phyloP scores from a whole-genome alignment of 2,113 vertebrate species.

The Caracal caracal region DNA sequence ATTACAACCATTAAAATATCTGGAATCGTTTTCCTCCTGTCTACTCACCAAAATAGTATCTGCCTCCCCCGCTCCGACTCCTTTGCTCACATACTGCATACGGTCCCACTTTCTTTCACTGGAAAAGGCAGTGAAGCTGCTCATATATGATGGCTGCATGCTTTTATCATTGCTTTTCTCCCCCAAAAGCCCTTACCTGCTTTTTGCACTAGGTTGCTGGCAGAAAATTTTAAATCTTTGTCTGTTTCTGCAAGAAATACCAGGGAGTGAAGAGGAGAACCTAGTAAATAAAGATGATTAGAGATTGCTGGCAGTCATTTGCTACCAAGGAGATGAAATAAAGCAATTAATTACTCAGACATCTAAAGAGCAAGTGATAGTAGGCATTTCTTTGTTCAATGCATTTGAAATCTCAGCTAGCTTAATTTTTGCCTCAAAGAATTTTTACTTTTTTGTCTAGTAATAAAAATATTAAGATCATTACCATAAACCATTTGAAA shows the following conservation, averaged over 20 bases:
- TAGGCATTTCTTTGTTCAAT: constrained; percentile 14
- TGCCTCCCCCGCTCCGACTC: not conserved
- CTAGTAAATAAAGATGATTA: constrained; percentile 47
- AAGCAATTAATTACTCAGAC: constrained; percentile 62
- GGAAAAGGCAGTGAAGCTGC: not conserved
- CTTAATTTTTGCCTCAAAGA: constrained; percentile 37
- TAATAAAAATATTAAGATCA: constrained; percentile 33
- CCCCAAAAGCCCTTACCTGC: not conserved
- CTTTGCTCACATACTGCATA: not conserved
- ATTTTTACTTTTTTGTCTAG: not conserved
- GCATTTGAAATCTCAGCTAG: constrained; percentile 22
- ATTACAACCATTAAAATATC: not conserved
- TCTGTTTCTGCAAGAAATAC: constrained; percentile 26
- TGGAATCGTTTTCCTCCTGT: not conserved
- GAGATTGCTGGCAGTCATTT: constrained; percentile 11
- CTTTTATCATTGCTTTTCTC: not conserved
- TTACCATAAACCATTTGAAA: constrained; percentile 37
- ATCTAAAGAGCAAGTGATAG: not conserved
- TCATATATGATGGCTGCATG: not conserved
- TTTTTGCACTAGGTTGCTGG: not conserved
- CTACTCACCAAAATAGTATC: not conserved
- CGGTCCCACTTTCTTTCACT: not conserved
- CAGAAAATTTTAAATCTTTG: not conserved
- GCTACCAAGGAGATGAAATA: constrained; percentile 63
- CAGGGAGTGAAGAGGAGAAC: not conserved